Evolutionary conservation across 92 coral and sea anemone genomes (phyloP), one percentile per base, ranked within the genome.

Genomic region (Phenganax stokvisi): DNA sequence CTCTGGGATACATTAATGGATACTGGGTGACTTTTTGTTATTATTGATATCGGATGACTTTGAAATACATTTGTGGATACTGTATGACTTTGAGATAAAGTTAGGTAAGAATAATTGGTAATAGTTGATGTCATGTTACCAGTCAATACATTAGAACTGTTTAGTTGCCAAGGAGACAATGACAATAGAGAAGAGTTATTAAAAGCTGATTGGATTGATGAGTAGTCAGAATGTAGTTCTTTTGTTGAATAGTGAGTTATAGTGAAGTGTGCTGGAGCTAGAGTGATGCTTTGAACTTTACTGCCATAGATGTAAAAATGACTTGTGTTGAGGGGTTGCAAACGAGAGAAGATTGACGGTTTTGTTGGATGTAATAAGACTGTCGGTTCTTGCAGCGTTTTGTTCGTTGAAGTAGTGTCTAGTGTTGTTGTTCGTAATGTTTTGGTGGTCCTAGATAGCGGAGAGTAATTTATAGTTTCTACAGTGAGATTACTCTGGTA

Each of bases 271-370:
- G 80, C 55, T 20, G 80, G 65, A 6, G 80, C 80, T 58, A 75
- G 30, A 52, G 66, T 75, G 9, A 56, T 37, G 66, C 57, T 54
- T 7, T 29, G 66, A 15, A 58, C 51, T 16, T 10, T 75, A 11
- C 51, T 54, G 1, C 65, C 80, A 30, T 63, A 58, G 29, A 65
- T 55, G 12, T 54, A 17, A 8, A 75, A 65, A 8, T 27, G 8
- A 5, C 80, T 65, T 54, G 80, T 55, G 51, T 75, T 75, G 44
- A 75, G 80, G n/a, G 65, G 11, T 56, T 16, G 63, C 16, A 25
- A 12, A 3, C 29, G 73, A 30, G 73, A 68, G 47, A 68, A 20
- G 53, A 28, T 68, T 28, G 73, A 68, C 12, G 11, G 17, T 17
- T 53, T 68, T 68, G 12, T 64, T n/a, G 70, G 30, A 64, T 7